Evolutionary conservation across 2,888 invertebrate species (phyloP).

Genomic region (Meliscaeva auricollis): DNA sequence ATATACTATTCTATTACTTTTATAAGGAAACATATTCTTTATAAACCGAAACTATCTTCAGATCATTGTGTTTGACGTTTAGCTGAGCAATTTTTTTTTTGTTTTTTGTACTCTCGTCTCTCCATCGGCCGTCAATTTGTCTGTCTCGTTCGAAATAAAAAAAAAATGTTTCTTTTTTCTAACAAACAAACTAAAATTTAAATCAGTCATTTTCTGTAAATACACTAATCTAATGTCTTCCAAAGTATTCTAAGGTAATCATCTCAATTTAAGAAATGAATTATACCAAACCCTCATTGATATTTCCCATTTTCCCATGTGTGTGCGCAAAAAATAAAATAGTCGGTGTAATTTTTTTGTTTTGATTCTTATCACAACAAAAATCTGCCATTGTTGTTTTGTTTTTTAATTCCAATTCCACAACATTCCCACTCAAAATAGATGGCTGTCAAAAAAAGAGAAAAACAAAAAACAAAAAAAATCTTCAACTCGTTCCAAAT

Average conservation of each 20-base stretch:
- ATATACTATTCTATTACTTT: background rate
- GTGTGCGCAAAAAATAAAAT: slow-evolving; percentile 55
- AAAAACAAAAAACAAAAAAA: background rate
- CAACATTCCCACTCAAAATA: slow-evolving; percentile 35
- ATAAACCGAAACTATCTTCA: background rate
- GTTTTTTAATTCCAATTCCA: slow-evolving; percentile 52
- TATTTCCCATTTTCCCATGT: slow-evolving; percentile 38
- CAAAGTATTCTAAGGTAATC: background rate
- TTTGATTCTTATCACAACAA: slow-evolving; percentile 74
- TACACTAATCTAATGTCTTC: background rate
- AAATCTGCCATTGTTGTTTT: slow-evolving; percentile 55
- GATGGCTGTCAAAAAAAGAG: slow-evolving; percentile 45
- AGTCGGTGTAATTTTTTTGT: slow-evolving; percentile 53
- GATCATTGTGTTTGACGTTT: background rate
- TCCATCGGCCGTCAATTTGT: background rate
- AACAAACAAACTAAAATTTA: background rate
- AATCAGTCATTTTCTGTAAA: background rate
- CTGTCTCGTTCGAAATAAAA: background rate
- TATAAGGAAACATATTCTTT: too few species aligned
- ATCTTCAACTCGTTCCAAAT: slow-evolving; percentile 35
- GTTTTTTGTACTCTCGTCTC: background rate
- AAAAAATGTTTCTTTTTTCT: background rate
- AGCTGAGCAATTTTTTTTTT: background rate
- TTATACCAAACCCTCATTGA: slow-evolving; percentile 31
- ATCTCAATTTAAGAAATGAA: background rate